Evolutionary conservation across 2,888 invertebrate genomes (phyloP).

Genomic region (Caenorhabditis angaria): DNA sequence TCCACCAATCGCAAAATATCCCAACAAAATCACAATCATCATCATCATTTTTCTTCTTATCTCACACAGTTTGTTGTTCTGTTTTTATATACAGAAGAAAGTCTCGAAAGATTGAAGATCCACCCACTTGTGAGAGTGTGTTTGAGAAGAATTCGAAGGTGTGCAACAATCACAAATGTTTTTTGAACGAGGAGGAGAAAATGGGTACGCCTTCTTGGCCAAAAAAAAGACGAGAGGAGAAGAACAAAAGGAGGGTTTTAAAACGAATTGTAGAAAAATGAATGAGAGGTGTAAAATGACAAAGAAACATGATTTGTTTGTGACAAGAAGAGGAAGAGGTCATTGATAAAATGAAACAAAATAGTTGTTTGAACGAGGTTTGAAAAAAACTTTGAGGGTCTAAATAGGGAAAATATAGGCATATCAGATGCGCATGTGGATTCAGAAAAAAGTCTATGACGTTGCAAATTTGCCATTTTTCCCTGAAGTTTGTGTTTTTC

Average conservation of each 20-base stretch:
- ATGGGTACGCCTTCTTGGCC: background rate
- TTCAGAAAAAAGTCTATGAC: no score
- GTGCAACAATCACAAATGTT: background rate
- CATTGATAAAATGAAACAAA: background rate
- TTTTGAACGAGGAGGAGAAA: background rate
- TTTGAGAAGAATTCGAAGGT: background rate
- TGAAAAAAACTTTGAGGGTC: no score
- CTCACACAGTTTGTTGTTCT: background rate
- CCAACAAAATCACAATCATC: background rate
- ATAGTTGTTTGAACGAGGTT: no score
- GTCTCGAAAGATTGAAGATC: background rate
- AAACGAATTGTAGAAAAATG: background rate
- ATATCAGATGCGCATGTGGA: no score
- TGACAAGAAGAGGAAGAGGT: background rate
- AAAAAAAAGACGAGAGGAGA: background rate
- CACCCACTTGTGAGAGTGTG: background rate
- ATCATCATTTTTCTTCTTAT: background rate
- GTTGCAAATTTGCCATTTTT: no score
- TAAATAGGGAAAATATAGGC: no score
- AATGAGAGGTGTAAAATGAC: background rate
- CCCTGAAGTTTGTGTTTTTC: no score
- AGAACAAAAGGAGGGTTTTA: background rate
- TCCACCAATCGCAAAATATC: background rate
- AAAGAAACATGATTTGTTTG: constrained; percentile 2
- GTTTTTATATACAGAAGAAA: background rate